These are phyloP conservation scores for Drosophila melanosoma DNA, from an alignment of 2,888 invertebrate genomes.

Conservation along the genomic window DNA sequence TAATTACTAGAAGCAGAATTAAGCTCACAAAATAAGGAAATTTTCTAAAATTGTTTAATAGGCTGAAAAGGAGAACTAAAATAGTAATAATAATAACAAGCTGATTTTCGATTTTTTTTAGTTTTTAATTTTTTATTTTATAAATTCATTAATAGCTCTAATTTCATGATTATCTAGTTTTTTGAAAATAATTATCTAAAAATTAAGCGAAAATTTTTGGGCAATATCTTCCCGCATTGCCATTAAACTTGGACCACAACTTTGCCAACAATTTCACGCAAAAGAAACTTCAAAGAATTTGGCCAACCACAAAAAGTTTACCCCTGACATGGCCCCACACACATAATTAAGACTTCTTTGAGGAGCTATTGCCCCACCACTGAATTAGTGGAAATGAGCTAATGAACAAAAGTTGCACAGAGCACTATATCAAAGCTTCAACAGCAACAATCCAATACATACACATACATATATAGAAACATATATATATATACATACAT, in stretches of 20 bases:
- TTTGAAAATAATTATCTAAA: not conserved
- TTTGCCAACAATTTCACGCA: slow-evolving; percentile 33
- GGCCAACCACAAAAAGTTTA: slow-evolving; percentile 38
- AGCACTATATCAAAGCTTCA: slow-evolving; percentile 65
- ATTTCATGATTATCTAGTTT: not conserved
- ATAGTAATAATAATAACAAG: not conserved
- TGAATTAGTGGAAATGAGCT: slow-evolving; percentile 67
- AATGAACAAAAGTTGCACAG: slow-evolving; percentile 71
- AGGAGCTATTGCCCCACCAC: slow-evolving; percentile 25
- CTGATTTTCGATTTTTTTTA: too few species aligned
- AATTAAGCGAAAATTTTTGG: slow-evolving; percentile 4
- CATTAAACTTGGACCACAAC: slow-evolving; percentile 25
- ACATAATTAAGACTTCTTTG: slow-evolving; percentile 69
- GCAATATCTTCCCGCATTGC: not conserved
- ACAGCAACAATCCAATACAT: slow-evolving; percentile 25
- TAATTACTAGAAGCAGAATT: not conserved
- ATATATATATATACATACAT: slow-evolving; percentile 20
- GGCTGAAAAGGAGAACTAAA: not conserved
- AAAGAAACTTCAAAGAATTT: slow-evolving; percentile 62
- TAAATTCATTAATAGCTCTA: not conserved
- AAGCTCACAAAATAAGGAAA: not conserved
- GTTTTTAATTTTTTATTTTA: too few species aligned
- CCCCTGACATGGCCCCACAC: not conserved
- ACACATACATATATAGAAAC: not conserved
- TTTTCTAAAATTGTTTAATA: not conserved